A percentile compares a stretch with the other conserved stretches of the same genome.
Evolutionary conservation across 2,888 invertebrate genomes (phyloP).

Genomic region (Gortyna flavago): DNA sequence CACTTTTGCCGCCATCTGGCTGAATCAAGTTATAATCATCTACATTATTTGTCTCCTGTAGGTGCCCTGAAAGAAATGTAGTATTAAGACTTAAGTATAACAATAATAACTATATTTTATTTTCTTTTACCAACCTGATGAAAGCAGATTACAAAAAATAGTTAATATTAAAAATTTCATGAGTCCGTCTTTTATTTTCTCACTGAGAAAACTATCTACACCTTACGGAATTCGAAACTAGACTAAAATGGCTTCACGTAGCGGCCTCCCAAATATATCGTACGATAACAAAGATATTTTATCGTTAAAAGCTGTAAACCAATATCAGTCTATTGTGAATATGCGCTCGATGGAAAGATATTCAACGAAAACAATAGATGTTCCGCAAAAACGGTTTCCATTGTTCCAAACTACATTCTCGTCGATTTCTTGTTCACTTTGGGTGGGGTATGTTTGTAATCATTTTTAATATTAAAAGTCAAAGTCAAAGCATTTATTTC

Average conservation of each 20-base stretch:
- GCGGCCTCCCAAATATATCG: slow-evolving; percentile 59
- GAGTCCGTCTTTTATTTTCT: slow-evolving; percentile 22
- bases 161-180: slow-evolving; percentile 57
- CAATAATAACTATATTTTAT: not conserved
- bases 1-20: slow-evolving; percentile 16
- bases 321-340: slow-evolving; percentile 82
- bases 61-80: slow-evolving; percentile 49
- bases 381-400: slow-evolving; percentile 80
- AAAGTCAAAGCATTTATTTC: no score
- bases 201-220: slow-evolving; percentile 42
- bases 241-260: slow-evolving; percentile 55
- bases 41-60: slow-evolving; percentile 33
- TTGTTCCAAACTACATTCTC: slow-evolving; percentile 70
- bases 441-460: not conserved
- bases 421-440: slow-evolving; percentile 38
- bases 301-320: slow-evolving; percentile 78
- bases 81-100: not conserved
- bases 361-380: slow-evolving; percentile 82
- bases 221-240: slow-evolving; percentile 20
- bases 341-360: slow-evolving; percentile 81
- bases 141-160: slow-evolving; percentile 55
- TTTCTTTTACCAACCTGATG: slow-evolving; percentile 53
- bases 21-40: slow-evolving; percentile 27
- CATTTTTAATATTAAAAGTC: not conserved
- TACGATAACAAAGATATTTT: slow-evolving; percentile 70